These are phyloP conservation scores for Poeciliopsis retropinna DNA, from an alignment of 2,113 vertebrate genomes.

Conservation along the genomic window DNA sequence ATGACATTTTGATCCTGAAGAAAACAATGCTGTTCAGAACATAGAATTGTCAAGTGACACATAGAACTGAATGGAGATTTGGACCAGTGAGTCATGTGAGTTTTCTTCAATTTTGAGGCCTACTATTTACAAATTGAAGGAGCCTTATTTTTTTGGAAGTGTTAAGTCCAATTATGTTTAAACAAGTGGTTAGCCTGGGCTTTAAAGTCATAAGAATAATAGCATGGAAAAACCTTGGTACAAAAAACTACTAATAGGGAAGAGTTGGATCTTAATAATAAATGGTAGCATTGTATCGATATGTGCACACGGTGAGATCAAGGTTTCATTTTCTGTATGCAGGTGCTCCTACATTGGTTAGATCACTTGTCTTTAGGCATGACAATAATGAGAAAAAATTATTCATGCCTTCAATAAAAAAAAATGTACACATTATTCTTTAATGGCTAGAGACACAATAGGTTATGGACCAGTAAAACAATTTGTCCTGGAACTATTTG, in stretches of 20 bases:
- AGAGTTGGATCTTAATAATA: too few species aligned
- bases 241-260: too few species aligned
- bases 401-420: slow-evolving; percentile 14
- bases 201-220: not conserved
- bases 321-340: slow-evolving; percentile 42
- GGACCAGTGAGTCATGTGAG: not conserved
- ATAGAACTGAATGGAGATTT: not conserved
- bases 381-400: slow-evolving; percentile 35
- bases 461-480: slow-evolving; percentile 1
- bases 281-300: slow-evolving; percentile 7
- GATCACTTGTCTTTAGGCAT: slow-evolving; percentile 28
- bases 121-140: not conserved
- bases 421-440: slow-evolving; percentile 27
- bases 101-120: not conserved
- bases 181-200: not conserved
- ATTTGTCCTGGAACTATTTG: too few species aligned
- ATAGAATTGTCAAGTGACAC: not conserved
- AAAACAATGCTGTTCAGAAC: too few species aligned
- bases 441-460: slow-evolving; percentile 23
- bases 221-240: not conserved
- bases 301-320: slow-evolving; percentile 26
- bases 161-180: not conserved
- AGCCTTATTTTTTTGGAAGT: not conserved
- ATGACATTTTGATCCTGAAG: not conserved
- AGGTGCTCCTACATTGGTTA: slow-evolving; percentile 20